These are phyloP conservation scores for Natator depressus DNA, from an alignment of 2,113 vertebrate species.

Conservation along the genomic window DNA sequence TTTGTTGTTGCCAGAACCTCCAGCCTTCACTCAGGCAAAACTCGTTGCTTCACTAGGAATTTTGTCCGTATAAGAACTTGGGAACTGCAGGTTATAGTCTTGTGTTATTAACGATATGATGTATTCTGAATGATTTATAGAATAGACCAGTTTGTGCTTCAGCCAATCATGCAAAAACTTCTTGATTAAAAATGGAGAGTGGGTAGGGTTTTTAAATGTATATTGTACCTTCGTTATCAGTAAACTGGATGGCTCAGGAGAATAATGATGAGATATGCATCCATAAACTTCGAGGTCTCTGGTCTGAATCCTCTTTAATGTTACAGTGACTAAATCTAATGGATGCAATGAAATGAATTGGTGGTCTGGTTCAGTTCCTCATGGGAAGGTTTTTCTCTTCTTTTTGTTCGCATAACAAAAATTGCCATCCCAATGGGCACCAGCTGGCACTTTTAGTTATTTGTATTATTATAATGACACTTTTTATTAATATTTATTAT, in stretches of 20 bases:
- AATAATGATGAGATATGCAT: neutral
- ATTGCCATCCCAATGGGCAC: neutral
- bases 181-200: neutral
- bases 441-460: neutral
- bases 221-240: slow-evolving; percentile 11
- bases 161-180: slow-evolving; percentile 1
- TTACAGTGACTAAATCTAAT: neutral
- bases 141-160: neutral
- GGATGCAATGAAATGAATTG: neutral
- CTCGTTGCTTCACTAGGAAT: neutral
- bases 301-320: neutral
- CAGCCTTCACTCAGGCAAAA: neutral
- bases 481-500: neutral
- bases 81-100: neutral
- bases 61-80: neutral
- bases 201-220: neutral
- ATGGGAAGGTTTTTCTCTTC: neutral
- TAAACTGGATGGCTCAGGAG: neutral
- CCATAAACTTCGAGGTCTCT: neutral
- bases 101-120: neutral
- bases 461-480: neutral
- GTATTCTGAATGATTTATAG: neutral
- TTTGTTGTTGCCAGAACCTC: neutral
- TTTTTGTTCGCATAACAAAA: neutral
- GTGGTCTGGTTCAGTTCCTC: neutral